Evolutionary conservation across 2,888 invertebrate species (phyloP).

Genomic region (Ptychoptera contaminata): DNA sequence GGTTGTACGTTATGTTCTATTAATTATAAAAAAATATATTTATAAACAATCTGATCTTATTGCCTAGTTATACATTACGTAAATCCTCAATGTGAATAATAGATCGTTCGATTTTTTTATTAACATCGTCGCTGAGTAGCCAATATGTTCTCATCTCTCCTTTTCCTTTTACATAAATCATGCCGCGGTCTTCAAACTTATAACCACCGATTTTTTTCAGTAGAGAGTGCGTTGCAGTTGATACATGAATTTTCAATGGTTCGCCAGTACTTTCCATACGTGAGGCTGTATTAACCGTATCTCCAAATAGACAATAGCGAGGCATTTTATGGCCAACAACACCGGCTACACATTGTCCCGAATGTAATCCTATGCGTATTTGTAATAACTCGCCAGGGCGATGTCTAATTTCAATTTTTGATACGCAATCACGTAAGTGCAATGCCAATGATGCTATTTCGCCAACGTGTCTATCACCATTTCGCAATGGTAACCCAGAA

Average conservation of each 20-base stretch:
- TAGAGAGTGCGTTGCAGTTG: conserved; percentile 49
- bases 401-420: conserved; percentile 51
- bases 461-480: conserved; percentile 56
- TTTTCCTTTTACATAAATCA: conserved; percentile 61
- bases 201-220: conserved; percentile 57
- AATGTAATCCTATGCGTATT: conserved; percentile 57
- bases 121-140: conserved; percentile 43
- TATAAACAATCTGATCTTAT: conserved; percentile 1
- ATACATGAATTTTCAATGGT: conserved; percentile 60
- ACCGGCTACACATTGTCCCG: conserved; percentile 63
- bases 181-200: conserved; percentile 52
- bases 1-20: conserved; percentile 17
- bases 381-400: conserved; percentile 49
- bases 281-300: conserved; percentile 69
- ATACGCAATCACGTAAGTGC: conserved; percentile 52
- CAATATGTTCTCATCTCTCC: conserved; percentile 62
- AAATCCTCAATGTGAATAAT: neutral
- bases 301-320: conserved; percentile 67
- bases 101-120: conserved; percentile 7
- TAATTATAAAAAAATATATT: neutral
- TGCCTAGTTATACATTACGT: neutral
- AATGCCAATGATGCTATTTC: conserved; percentile 67
- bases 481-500: conserved; percentile 58
- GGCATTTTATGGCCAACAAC: conserved; percentile 59
- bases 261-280: conserved; percentile 67